phyloP scores from a whole-genome alignment of 2,888 invertebrate genomes.

The Drosophila limbata region DNA sequence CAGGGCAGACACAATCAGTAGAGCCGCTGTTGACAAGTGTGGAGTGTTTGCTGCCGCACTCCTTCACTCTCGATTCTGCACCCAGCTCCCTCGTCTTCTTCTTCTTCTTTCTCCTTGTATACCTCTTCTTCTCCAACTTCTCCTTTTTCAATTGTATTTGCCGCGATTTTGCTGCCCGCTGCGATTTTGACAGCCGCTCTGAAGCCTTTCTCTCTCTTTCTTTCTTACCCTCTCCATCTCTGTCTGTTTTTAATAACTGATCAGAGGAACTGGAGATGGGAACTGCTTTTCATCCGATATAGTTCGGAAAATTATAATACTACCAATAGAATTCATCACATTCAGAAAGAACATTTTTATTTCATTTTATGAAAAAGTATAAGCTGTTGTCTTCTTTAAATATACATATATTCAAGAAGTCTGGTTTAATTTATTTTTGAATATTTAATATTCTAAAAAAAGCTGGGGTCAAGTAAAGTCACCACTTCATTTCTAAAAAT shows the following conservation, averaged over 20 bases:
- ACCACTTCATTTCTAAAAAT: no score
- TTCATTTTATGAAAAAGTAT: no score
- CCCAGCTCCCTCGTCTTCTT: not conserved
- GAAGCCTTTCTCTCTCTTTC: slow-evolving; percentile 11
- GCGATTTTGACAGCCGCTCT: slow-evolving; percentile 72
- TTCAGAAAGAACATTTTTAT: not conserved
- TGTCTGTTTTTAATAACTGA: not conserved
- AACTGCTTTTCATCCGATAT: slow-evolving; percentile 23
- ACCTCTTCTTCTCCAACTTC: slow-evolving; percentile 16
- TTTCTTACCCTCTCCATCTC: not conserved
- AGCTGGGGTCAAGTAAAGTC: no score
- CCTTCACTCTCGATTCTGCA: slow-evolving; percentile 67
- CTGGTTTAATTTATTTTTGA: no score
- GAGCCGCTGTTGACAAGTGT: slow-evolving; percentile 78
- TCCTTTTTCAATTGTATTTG: slow-evolving; percentile 73
- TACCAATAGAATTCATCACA: slow-evolving; percentile 11
- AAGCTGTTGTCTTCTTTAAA: no score
- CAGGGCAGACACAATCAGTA: slow-evolving; percentile 62
- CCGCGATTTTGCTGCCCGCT: slow-evolving; percentile 74
- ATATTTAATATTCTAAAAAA: no score
- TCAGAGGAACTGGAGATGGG: slow-evolving; percentile 8
- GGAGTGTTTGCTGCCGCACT: slow-evolving; percentile 81
- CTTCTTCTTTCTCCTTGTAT: not conserved
- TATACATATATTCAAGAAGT: no score
- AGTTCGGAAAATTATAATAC: slow-evolving; percentile 23